These are phyloP conservation scores for Cerastoderma edule DNA, from an alignment of 2,888 invertebrate genomes.

Conservation along the genomic window DNA sequence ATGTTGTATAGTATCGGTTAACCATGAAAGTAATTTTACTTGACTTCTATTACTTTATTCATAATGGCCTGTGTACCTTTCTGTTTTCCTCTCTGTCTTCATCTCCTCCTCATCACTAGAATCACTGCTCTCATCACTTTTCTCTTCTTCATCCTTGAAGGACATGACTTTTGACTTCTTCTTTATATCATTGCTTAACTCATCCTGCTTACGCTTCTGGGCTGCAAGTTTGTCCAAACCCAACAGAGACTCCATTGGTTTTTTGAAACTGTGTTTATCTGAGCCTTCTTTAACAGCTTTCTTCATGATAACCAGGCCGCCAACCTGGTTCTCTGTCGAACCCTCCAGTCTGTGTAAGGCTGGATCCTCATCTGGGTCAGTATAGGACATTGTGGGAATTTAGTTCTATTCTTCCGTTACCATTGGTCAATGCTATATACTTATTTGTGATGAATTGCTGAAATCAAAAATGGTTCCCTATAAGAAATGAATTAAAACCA, in stretches of 20 bases:
- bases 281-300: slow-evolving; percentile 69
- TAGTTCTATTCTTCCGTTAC: background rate
- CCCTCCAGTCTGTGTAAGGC: slow-evolving; percentile 82
- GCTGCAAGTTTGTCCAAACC: slow-evolving; percentile 84
- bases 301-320: slow-evolving; percentile 83
- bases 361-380: slow-evolving; percentile 73
- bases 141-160: slow-evolving; percentile 74
- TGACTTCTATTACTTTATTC: no score
- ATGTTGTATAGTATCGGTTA: no score
- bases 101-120: slow-evolving; percentile 60
- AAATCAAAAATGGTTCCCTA: no score
- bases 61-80: no score
- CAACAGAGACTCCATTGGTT: slow-evolving; percentile 78
- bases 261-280: slow-evolving; percentile 70
- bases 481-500: no score
- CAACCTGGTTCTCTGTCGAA: slow-evolving; percentile 75
- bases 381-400: slow-evolving; percentile 45
- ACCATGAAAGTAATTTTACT: no score
- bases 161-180: slow-evolving; percentile 78
- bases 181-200: slow-evolving; percentile 53
- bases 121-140: slow-evolving; percentile 44
- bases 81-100: no score
- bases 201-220: slow-evolving; percentile 77
- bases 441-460: no score
- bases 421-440: no score